Conservation (phyloP, 2,113 vertebrate genomes). For the Lepisosteus oculatus region DNA sequence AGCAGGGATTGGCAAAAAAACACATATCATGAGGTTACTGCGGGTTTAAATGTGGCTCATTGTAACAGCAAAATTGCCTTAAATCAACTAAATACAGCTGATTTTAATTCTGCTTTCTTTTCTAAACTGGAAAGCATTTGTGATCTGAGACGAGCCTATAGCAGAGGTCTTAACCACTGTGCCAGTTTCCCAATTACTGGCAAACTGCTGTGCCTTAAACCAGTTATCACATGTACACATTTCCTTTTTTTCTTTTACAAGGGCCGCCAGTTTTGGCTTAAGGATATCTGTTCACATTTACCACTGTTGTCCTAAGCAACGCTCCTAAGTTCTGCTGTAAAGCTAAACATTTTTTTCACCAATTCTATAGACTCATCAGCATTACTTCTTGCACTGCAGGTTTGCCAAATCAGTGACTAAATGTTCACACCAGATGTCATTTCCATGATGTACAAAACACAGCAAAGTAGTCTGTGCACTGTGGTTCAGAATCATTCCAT, state of each 20-base stretch:
- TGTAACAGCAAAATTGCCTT: conserved; percentile 69
- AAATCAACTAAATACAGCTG: conserved; percentile 71
- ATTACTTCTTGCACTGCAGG: conserved; percentile 2
- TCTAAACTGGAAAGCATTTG: conserved; percentile 58
- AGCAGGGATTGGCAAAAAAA: conserved; percentile 70
- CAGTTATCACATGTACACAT: conserved; percentile 55
- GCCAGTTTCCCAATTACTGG: conserved; percentile 57
- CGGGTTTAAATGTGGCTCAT: conserved; percentile 71
- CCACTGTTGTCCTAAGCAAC: background rate
- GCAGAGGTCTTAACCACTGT: conserved; percentile 47
- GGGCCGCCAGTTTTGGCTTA: conserved; percentile 19
- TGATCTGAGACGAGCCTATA: conserved; percentile 45
- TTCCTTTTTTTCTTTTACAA: conserved; percentile 33
- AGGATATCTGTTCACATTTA: background rate
- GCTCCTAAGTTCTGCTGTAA: background rate
- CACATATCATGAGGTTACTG: conserved; percentile 71
- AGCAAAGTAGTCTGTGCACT: too few relatives aligned
- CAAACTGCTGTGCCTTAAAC: conserved; percentile 56
- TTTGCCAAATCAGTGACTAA: conserved; percentile 4
- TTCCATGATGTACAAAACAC: background rate
- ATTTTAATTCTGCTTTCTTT: conserved; percentile 73
- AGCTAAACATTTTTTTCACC: background rate
- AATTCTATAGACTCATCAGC: background rate
- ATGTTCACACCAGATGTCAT: background rate
- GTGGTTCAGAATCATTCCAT: too few relatives aligned